Percentiles rank a stretch among this genome's conserved stretches.
Evolutionary conservation across 53 echinoderm and acorn worm genomes (phyloP).

Genomic region (Pentamera pediparva): DNA sequence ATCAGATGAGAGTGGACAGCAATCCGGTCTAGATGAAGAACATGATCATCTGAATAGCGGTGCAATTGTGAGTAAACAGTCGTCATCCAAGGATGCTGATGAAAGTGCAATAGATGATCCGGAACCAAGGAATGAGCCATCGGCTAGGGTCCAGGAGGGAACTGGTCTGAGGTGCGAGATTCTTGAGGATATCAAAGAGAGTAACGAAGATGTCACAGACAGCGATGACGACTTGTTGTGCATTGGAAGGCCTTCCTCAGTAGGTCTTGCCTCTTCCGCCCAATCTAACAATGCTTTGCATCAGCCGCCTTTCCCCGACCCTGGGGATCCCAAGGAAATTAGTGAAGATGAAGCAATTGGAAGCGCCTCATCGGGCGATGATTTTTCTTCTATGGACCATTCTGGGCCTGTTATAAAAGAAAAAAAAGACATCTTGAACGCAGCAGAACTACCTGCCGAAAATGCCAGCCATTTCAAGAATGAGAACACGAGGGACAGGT

Average conservation of each 20-base stretch:
- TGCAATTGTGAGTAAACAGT: background rate
- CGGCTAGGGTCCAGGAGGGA: no score
- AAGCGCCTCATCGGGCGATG: slow-evolving; percentile 27
- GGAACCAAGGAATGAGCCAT: no score
- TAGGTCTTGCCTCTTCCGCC: no score
- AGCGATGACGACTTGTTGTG: slow-evolving; percentile 27
- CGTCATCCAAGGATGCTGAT: background rate
- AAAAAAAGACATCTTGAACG: no score
- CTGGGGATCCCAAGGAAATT: background rate
- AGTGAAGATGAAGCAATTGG: slow-evolving; percentile 33
- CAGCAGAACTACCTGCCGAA: slow-evolving; percentile 3
- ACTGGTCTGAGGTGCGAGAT: background rate
- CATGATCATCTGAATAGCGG: background rate
- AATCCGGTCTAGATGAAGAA: background rate
- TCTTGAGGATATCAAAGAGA: background rate
- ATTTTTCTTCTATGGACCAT: background rate
- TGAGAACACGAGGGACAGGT: background rate
- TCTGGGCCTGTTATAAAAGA: slow-evolving; percentile 10
- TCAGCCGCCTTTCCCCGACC: no score
- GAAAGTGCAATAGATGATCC: background rate
- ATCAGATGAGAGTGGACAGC: background rate
- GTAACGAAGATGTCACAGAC: background rate
- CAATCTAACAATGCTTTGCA: no score
- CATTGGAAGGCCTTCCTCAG: slow-evolving; percentile 27
- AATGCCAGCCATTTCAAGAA: slow-evolving; percentile 11